phyloP scores from a whole-genome alignment of 1,140 invertebrate species.

The Cyclargus thomasi region DNA sequence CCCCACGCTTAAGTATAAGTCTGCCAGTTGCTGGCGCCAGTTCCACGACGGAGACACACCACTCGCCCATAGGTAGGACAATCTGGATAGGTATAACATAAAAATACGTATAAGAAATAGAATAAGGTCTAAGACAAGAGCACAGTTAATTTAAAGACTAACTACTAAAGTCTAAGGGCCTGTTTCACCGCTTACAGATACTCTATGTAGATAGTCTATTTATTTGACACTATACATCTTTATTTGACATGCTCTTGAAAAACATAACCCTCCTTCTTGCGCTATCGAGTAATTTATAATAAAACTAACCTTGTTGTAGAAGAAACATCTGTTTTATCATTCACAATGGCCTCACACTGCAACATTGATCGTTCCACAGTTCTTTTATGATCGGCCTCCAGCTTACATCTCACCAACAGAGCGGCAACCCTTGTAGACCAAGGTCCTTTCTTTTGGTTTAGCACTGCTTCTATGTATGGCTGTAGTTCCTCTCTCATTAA shows the following conservation, averaged over 20 bases:
- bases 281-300: no score
- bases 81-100: conserved; percentile 33
- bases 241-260: no score
- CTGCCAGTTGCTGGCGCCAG: conserved; percentile 84
- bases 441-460: conserved; percentile 79
- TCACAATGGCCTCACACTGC: conserved; percentile 88
- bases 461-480: conserved; percentile 83
- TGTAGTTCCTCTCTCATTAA: conserved; percentile 86
- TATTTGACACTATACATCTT: no score
- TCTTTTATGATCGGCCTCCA: conserved; percentile 85
- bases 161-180: no score
- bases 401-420: conserved; percentile 82
- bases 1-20: conserved; percentile 87
- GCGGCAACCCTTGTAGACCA: conserved; percentile 84
- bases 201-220: no score
- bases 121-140: neutral
- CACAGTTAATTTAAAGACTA: no score
- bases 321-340: conserved; percentile 58
- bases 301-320: conserved; percentile 41
- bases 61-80: conserved; percentile 80
- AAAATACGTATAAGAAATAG: neutral
- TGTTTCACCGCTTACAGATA: no score
- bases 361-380: conserved; percentile 90
- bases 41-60: conserved; percentile 84
- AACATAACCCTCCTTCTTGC: no score